phyloP scores from a whole-genome alignment of 2,888 invertebrate species.

The Erebia aethiops region DNA sequence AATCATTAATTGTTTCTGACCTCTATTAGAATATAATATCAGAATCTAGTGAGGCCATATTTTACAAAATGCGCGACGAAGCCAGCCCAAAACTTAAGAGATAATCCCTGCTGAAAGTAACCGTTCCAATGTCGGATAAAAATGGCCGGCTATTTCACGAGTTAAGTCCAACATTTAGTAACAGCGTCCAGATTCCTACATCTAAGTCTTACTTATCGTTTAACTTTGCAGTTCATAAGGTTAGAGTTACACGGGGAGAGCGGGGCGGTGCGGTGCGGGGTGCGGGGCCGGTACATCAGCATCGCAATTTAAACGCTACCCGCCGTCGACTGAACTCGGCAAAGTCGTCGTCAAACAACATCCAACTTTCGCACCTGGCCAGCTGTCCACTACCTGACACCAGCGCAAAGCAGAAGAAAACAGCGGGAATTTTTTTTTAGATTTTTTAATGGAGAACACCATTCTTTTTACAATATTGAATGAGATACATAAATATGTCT shows the following conservation, averaged over 20 bases:
- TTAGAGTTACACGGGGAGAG: slow-evolving; percentile 7
- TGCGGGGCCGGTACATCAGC: slow-evolving; percentile 41
- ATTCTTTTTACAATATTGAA: no score
- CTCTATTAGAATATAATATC: no score
- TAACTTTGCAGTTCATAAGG: slow-evolving; percentile 6
- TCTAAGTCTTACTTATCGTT: neutral
- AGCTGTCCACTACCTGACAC: slow-evolving; percentile 35
- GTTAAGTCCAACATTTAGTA: neutral
- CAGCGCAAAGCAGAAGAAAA: neutral
- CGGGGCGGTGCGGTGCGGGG: neutral
- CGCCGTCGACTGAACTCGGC: slow-evolving; percentile 58
- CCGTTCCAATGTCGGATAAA: no score
- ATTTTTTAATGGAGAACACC: no score
- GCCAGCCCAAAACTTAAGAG: no score
- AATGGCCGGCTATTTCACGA: neutral
- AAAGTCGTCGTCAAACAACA: slow-evolving; percentile 68
- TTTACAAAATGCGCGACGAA: no score
- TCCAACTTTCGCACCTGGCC: slow-evolving; percentile 67
- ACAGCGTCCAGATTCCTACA: neutral
- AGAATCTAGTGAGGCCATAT: no score
- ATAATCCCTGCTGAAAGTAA: no score
- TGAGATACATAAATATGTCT: no score
- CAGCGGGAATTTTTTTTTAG: neutral
- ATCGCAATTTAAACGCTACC: slow-evolving; percentile 60
- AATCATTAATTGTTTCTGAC: no score